Evolutionary conservation across 2,888 invertebrate genomes (phyloP).

Genomic region (Folsomia candida): DNA sequence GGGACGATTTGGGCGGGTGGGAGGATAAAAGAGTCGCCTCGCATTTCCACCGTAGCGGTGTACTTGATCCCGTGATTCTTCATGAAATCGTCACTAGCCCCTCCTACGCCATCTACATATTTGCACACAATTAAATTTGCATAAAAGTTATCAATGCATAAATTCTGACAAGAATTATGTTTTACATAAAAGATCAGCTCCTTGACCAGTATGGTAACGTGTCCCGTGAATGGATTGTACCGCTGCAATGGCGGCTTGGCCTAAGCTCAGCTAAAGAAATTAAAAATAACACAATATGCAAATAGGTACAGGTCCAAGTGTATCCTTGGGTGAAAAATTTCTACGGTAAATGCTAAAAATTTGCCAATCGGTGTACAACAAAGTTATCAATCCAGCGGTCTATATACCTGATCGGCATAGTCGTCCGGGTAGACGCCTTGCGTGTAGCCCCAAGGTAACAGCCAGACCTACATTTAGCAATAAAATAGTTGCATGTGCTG

Average conservation of each 20-base stretch:
- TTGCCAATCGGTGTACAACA: too few species aligned
- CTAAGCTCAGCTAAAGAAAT: slow-evolving; percentile 50
- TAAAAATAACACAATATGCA: too few species aligned
- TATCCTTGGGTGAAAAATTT: too few species aligned
- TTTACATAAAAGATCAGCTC: slow-evolving; percentile 41
- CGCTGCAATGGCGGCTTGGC: slow-evolving; percentile 36
- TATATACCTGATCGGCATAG: slow-evolving; percentile 30
- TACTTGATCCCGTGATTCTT: slow-evolving; percentile 56
- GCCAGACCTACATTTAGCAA: too few species aligned
- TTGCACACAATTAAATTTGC: too few species aligned
- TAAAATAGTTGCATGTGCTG: too few species aligned
- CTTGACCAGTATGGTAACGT: slow-evolving; percentile 48
- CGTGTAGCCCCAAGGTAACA: slow-evolving; percentile 52
- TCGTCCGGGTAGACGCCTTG: slow-evolving; percentile 37
- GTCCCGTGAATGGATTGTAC: slow-evolving; percentile 52
- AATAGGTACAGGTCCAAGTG: too few species aligned
- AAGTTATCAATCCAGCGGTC: not conserved
- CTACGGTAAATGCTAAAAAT: too few species aligned
- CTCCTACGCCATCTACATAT: slow-evolving; percentile 56
- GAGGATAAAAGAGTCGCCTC: slow-evolving; percentile 55
- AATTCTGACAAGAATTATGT: too few species aligned
- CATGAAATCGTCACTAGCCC: slow-evolving; percentile 58
- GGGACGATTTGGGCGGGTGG: slow-evolving; percentile 53
- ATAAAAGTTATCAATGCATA: too few species aligned
- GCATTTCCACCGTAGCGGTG: slow-evolving; percentile 56